Percentiles rank a stretch among this genome's conserved stretches.
Conservation (phyloP, 1,140 invertebrate genomes). For the Antheraea pernyi region DNA sequence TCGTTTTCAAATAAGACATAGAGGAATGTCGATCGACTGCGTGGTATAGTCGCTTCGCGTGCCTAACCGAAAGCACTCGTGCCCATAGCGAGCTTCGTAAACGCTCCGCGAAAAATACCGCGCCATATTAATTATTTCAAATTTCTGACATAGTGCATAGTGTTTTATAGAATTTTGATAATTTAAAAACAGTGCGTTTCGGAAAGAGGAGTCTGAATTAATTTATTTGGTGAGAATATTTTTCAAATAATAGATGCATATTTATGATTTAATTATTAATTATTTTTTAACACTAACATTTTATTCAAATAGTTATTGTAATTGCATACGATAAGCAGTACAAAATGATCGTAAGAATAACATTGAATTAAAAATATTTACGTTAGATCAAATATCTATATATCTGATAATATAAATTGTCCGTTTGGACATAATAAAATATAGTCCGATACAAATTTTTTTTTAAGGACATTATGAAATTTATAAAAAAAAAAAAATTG, state of each 20-base stretch:
- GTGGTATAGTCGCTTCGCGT: slow-evolving; percentile 51
- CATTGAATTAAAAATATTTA: no score
- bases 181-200: slow-evolving; percentile 21
- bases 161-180: slow-evolving; percentile 20
- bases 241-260: slow-evolving; percentile 15
- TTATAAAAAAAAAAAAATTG: no score
- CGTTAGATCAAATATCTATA: no score
- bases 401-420: no score
- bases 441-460: no score
- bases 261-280: no score
- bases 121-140: slow-evolving; percentile 23
- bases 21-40: slow-evolving; percentile 38
- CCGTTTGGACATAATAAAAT: no score
- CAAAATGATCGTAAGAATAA: no score
- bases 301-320: no score
- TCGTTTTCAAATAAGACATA: slow-evolving; percentile 50
- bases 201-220: not conserved
- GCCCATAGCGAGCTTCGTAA: slow-evolving; percentile 25
- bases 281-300: no score
- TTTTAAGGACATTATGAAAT: no score
- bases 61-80: slow-evolving; percentile 43
- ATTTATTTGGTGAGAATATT: slow-evolving; percentile 29
- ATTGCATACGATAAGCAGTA: no score
- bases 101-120: slow-evolving; percentile 21
- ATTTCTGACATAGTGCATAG: slow-evolving; percentile 31